Evolutionary conservation across 2,797 vertebrate species (phyloP), one percentile per base, ranked within the genome.

Genomic region (Novumbra hubbsi): DNA sequence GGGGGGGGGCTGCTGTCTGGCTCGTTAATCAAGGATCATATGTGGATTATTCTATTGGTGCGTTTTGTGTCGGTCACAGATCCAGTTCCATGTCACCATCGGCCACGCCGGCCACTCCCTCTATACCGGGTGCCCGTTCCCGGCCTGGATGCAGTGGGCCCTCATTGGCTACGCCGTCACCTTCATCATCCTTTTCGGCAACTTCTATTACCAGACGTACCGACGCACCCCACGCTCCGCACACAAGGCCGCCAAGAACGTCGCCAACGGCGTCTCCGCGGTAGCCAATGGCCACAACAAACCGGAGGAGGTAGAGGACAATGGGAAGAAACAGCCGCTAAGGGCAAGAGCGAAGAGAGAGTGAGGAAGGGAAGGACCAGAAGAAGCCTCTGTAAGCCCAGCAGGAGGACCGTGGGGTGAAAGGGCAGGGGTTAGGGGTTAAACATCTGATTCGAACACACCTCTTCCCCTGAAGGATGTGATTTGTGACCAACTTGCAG

Each of bases 61-160:
- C 5, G 28, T 48, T 30, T 32, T 66, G 7, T 45, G 4, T 65
- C 3, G 79, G 76, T 87, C 90, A 80, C 92, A 99, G 97, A 92
- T 98, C 84, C 98, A 99, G 92, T 99, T 99, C 91, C 96, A 98
- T 0, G 95, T 99, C 85, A 98, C 98, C 83, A 96, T 99, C 50
- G 95, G 97, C 80, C 98, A 99, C 69, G 96, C 98, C 0, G 95
- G 95, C 6, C 85, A 98, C 87, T 99, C 98, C 70, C 96, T 99
- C 75, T 99, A 99, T 91, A 96, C 95, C 0, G 96, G 96, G 85
- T 99, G 98, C 72, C 96, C 94, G 0, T 99, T 99, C 92, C 98
- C 98, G 60, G 95, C 94, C 78, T 99, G 98, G 98, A 99, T 99
- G 98, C 98, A 99, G 90, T 99, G 98, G 97, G 94, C 96, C 76